phyloP scores from a whole-genome alignment of 2,113 vertebrate species.

The Oenanthe oenanthe region DNA sequence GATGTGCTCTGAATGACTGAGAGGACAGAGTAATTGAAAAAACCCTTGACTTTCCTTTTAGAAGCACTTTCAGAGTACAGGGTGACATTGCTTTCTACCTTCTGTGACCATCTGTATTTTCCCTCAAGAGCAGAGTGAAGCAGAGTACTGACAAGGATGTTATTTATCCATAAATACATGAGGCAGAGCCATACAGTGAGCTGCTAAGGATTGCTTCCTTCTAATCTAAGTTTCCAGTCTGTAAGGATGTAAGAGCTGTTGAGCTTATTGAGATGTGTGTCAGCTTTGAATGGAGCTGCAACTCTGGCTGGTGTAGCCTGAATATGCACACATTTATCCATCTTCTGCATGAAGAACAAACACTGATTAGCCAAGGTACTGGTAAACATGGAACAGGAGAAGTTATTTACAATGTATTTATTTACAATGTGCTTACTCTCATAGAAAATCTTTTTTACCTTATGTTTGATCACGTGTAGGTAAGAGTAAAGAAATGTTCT shows the following conservation, averaged over 20 bases:
- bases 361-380: not conserved
- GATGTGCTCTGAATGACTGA: not conserved
- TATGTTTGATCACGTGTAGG: not conserved
- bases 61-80: not conserved
- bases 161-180: slow-evolving; percentile 22
- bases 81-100: not conserved
- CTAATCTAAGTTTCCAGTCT: not conserved
- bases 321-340: not conserved
- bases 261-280: not conserved
- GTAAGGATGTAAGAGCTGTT: not conserved
- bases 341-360: not conserved
- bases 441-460: not conserved
- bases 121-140: not conserved
- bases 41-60: not conserved
- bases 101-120: not conserved
- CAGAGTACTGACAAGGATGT: not conserved
- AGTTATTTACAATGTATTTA: not conserved
- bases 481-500: not conserved
- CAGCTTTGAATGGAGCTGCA: not conserved
- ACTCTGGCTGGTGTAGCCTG: not conserved
- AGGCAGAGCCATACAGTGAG: not conserved
- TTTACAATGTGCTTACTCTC: not conserved
- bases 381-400: not conserved
- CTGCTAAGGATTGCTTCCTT: not conserved
- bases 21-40: not conserved